These are phyloP conservation scores for Emesis furor DNA, from an alignment of 2,888 invertebrate genomes.

Conservation along the genomic window DNA sequence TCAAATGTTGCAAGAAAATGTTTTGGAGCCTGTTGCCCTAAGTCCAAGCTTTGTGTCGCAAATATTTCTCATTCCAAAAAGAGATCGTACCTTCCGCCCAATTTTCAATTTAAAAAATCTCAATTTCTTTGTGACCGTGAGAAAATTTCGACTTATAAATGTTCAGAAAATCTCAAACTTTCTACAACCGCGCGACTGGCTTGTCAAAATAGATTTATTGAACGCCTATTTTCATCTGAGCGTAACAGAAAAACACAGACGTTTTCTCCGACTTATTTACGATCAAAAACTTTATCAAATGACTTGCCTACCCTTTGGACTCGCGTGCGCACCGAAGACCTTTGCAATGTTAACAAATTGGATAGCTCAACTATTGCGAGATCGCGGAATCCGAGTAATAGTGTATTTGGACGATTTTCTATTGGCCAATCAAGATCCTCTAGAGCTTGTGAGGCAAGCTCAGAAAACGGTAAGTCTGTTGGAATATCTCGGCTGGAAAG, in stretches of 20 bases:
- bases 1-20: constrained; percentile 28
- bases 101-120: constrained; percentile 60
- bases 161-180: constrained; percentile 41
- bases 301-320: constrained; percentile 28
- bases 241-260: constrained; percentile 37
- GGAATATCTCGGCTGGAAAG: constrained; percentile 52
- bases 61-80: constrained; percentile 42
- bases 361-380: constrained; percentile 12
- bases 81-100: constrained; percentile 34
- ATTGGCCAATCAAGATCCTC: constrained; percentile 9
- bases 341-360: constrained; percentile 28
- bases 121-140: constrained; percentile 47
- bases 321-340: constrained; percentile 9
- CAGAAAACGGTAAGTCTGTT: not conserved
- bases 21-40: constrained; percentile 35
- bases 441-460: not conserved
- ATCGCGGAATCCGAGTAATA: constrained; percentile 3
- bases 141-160: constrained; percentile 52
- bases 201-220: constrained; percentile 55
- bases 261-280: constrained; percentile 52
- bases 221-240: constrained; percentile 61
- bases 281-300: not conserved
- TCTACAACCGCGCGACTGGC: constrained; percentile 57
- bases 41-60: constrained; percentile 47
- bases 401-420: constrained; percentile 26